Conservation (phyloP, 2,888 invertebrate genomes). For the Patella caerulea region DNA sequence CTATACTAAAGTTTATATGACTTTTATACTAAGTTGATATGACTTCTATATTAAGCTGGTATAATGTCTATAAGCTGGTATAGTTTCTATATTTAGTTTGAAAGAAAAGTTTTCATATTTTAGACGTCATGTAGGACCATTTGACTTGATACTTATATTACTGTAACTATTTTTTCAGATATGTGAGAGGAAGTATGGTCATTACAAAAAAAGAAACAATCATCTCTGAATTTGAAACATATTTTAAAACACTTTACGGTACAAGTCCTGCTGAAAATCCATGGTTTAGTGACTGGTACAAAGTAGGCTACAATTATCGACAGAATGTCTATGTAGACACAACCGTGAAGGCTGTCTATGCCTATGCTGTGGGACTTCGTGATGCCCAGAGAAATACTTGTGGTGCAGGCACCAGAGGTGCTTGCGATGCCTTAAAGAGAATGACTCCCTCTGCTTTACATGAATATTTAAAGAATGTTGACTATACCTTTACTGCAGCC, state of each 20-base stretch:
- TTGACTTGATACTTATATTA: background rate
- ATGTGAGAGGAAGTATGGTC: constrained; percentile 47
- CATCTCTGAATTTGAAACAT: constrained; percentile 56
- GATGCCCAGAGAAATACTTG: constrained; percentile 46
- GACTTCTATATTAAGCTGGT: too few species aligned
- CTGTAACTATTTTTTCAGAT: background rate
- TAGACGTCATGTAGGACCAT: too few species aligned
- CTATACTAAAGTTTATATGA: too few species aligned
- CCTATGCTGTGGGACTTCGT: constrained; percentile 58
- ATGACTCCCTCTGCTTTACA: constrained; percentile 45
- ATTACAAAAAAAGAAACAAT: constrained; percentile 40
- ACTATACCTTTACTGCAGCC: constrained; percentile 44
- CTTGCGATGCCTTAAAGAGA: constrained; percentile 43
- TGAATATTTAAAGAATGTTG: constrained; percentile 43
- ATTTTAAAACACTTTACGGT: constrained; percentile 42
- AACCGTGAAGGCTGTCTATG: constrained; percentile 58
- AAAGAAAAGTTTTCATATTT: too few species aligned
- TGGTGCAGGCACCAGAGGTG: constrained; percentile 31
- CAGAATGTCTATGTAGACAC: constrained; percentile 49
- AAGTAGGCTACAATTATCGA: constrained; percentile 29
- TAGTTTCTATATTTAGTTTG: too few species aligned
- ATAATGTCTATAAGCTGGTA: too few species aligned
- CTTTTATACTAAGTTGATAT: too few species aligned
- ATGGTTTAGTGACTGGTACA: constrained; percentile 65
- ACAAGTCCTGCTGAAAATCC: constrained; percentile 54